Evolutionary conservation across 2,797 vertebrate genomes (phyloP).

Genomic region (Sebastes trivittatus): DNA sequence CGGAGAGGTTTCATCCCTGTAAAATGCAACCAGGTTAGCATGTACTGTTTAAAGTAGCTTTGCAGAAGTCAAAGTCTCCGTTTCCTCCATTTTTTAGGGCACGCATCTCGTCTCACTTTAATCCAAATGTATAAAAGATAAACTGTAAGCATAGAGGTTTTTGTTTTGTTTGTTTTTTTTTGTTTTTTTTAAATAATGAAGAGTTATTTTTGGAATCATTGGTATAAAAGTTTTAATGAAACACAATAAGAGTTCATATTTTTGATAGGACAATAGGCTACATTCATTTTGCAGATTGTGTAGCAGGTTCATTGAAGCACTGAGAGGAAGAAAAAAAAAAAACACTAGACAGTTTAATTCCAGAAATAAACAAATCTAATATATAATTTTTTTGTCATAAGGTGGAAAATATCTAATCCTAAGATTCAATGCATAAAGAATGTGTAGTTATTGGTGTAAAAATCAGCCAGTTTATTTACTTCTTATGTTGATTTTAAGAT

Average conservation of each 20-base stretch:
- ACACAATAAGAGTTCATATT: slow-evolving; percentile 73
- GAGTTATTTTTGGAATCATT: slow-evolving; percentile 78
- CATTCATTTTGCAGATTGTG: slow-evolving; percentile 44
- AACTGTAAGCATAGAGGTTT: slow-evolving; percentile 35
- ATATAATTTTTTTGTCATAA: neutral
- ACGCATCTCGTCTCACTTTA: slow-evolving; percentile 11
- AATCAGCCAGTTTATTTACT: neutral
- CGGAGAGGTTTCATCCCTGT: neutral
- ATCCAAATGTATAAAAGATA: slow-evolving; percentile 46
- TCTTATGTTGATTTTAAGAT: neutral
- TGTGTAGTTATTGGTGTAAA: slow-evolving; percentile 10
- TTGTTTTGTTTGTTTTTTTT: slow-evolving; percentile 34
- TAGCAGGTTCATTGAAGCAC: slow-evolving; percentile 26
- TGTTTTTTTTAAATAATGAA: slow-evolving; percentile 56
- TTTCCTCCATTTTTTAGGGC: slow-evolving; percentile 18
- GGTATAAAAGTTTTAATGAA: slow-evolving; percentile 42
- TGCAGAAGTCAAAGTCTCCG: neutral
- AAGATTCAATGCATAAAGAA: slow-evolving; percentile 8
- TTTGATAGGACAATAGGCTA: slow-evolving; percentile 74
- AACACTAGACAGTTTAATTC: neutral
- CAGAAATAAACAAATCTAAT: slow-evolving; percentile 8
- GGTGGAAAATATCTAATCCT: neutral
- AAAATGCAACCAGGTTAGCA: slow-evolving; percentile 10
- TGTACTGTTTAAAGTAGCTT: slow-evolving; percentile 36
- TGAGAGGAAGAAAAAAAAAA: neutral